Evolutionary conservation across 1,140 invertebrate genomes (phyloP).

Genomic region (Aphelinus atriplicis): DNA sequence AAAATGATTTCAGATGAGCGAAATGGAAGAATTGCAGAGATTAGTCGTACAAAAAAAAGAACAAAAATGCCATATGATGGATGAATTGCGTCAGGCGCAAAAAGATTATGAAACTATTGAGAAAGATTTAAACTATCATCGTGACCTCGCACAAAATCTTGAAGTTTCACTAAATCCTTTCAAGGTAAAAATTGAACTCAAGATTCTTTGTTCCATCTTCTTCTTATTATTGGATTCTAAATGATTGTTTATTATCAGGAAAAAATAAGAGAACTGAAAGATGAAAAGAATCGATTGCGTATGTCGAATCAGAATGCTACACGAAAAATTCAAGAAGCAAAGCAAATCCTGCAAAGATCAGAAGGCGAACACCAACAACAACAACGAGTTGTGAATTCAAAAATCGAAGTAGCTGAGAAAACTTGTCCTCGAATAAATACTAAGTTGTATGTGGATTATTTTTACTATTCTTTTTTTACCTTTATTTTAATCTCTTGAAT

Average conservation of each 20-base stretch:
- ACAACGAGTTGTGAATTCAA: constrained; percentile 46
- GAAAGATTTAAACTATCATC: constrained; percentile 43
- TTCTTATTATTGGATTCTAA: not conserved
- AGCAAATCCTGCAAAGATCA: constrained; percentile 45
- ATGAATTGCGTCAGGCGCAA: constrained; percentile 53
- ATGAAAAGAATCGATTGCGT: constrained; percentile 49
- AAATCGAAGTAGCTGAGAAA: constrained; percentile 51
- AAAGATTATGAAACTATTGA: constrained; percentile 55
- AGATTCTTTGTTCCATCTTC: not conserved
- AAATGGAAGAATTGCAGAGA: constrained; percentile 61
- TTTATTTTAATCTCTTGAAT: not conserved
- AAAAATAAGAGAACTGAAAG: constrained; percentile 52
- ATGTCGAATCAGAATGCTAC: constrained; percentile 37
- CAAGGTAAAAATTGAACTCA: constrained; percentile 39
- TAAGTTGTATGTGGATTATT: constrained; percentile 52
- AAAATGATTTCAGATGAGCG: constrained; percentile 56
- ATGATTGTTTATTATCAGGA: constrained; percentile 47
- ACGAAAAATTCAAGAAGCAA: constrained; percentile 37
- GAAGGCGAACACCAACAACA: constrained; percentile 50
- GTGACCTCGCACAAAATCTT: constrained; percentile 43
- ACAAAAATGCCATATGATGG: constrained; percentile 53
- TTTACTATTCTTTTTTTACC: no score
- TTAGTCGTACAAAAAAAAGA: constrained; percentile 54
- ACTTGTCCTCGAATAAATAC: constrained; percentile 62
- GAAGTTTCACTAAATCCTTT: constrained; percentile 46